Percentiles rank a stretch among this genome's conserved stretches.
Conservation (phyloP, 2,113 vertebrate genomes). For the Ammodytes dubius region DNA sequence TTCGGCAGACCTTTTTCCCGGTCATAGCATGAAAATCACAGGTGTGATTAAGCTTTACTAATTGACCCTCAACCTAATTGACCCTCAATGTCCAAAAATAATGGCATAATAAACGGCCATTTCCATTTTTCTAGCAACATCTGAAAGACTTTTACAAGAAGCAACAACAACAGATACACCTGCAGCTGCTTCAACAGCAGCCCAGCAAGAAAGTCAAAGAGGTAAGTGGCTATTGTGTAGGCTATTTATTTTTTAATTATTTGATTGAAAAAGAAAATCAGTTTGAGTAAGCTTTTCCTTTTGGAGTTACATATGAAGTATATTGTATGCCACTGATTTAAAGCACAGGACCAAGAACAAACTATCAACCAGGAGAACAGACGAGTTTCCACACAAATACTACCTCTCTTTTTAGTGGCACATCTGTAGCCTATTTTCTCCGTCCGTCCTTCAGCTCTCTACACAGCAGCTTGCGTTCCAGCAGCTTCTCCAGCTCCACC, state of each 20-base stretch:
- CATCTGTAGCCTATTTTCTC: not conserved
- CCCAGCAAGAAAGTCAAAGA: constrained; percentile 92
- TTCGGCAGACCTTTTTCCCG: no score
- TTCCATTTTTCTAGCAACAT: constrained; percentile 91
- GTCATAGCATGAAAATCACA: no score
- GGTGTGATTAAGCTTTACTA: no score
- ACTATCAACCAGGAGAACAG: not conserved
- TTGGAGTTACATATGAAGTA: not conserved
- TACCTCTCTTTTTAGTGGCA: not conserved
- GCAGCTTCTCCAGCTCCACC: constrained; percentile 93
- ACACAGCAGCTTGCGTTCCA: constrained; percentile 94
- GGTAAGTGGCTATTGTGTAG: constrained; percentile 71
- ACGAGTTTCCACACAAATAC: not conserved
- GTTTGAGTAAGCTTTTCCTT: no score
- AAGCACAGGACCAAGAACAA: not conserved
- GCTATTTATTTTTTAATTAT: not conserved
- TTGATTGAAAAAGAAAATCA: no score
- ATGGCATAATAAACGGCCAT: not conserved
- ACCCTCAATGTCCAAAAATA: not conserved
- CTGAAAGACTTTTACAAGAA: constrained; percentile 98
- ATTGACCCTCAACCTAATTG: no score
- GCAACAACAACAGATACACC: constrained; percentile 95
- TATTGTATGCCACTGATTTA: not conserved
- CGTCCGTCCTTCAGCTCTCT: constrained; percentile 41
- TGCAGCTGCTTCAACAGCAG: constrained; percentile 93